Evolutionary conservation across 1,140 invertebrate species (phyloP), one percentile per base, ranked within the genome.

Genomic region (Listronotus oregonensis): DNA sequence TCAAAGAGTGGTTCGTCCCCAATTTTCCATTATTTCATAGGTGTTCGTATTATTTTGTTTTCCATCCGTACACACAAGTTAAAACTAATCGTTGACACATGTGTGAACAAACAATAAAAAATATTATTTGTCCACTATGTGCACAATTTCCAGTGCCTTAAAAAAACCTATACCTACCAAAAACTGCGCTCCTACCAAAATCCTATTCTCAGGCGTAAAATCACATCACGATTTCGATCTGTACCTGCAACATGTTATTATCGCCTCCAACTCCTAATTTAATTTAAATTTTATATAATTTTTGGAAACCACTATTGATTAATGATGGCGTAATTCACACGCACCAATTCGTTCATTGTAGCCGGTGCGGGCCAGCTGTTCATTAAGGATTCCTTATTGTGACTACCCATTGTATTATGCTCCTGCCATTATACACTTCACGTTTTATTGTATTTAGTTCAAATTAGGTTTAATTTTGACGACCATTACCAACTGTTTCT

Each of bases 271-370:
- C 34, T 6, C 51, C 43, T 64, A 65, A 71, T 68, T 71, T 52
- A 51, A 52, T 60, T 64, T 68, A 66, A 66, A 65, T 62, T 71
- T 64, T 31, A 50, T 55, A 42, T 51, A 60, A 70, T 67, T 69
- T 71, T 64, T 66, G 67, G 54, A 69, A 69, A 71, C 67, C 54
- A 61, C 32, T 69, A 72, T 70, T 72, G 71, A 72, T 72, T 72
- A 68, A 72, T 71, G 71, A 67, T 63, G 52, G 39, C 64, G 64
- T 64, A 68, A 67, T 72, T 72, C 71, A 71, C 71, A 72, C 71
- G 71, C 68, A 70, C 69, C 71, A 71, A 66, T 69, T 72, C 66
- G 39, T 66, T 63, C 63, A 67, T 72, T 72, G 69, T 72, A 63
- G 44, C 31, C 50, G 56, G 46, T 55, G 57, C 43, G 56, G 62